Evolutionary conservation across 1,140 invertebrate species (phyloP).

Genomic region (Globodera rostochiensis): DNA sequence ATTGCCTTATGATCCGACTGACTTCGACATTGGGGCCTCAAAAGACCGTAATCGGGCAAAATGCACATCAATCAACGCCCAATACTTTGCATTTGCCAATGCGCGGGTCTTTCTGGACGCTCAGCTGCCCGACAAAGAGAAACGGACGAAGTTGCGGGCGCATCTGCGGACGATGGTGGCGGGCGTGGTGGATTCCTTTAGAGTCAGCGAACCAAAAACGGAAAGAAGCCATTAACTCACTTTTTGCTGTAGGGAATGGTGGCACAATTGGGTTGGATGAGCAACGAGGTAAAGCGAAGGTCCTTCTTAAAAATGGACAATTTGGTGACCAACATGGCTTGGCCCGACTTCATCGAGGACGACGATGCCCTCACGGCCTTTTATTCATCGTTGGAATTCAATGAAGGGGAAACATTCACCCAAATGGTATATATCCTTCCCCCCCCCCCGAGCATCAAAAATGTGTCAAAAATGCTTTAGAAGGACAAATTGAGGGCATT

Average conservation of each 20-base stretch:
- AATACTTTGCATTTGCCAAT: constrained; percentile 27
- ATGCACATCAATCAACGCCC: constrained; percentile 23
- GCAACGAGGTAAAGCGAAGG: constrained; percentile 39
- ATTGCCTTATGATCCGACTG: neutral
- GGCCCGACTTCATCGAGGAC: constrained; percentile 57
- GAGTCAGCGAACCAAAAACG: neutral
- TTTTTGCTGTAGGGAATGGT: constrained; percentile 51
- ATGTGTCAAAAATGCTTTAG: neutral
- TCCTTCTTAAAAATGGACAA: constrained; percentile 55
- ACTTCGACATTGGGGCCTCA: neutral
- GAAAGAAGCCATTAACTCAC: constrained; percentile 6
- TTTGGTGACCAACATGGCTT: constrained; percentile 59
- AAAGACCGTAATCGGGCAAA: neutral
- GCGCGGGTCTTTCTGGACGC: constrained; percentile 37
- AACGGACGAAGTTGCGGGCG: constrained; percentile 5
- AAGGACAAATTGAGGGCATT: neutral
- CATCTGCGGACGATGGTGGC: constrained; percentile 16
- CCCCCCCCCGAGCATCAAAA: neutral
- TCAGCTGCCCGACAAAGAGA: constrained; percentile 5
- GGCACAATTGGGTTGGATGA: constrained; percentile 58
- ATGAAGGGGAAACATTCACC: constrained; percentile 29
- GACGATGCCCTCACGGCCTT: constrained; percentile 45
- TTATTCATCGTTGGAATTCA: constrained; percentile 40
- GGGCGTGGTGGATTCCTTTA: constrained; percentile 16
- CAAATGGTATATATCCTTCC: constrained; percentile 30